These are phyloP conservation scores for Rhea pennata DNA, from an alignment of 2,113 vertebrate genomes.

Conservation along the genomic window DNA sequence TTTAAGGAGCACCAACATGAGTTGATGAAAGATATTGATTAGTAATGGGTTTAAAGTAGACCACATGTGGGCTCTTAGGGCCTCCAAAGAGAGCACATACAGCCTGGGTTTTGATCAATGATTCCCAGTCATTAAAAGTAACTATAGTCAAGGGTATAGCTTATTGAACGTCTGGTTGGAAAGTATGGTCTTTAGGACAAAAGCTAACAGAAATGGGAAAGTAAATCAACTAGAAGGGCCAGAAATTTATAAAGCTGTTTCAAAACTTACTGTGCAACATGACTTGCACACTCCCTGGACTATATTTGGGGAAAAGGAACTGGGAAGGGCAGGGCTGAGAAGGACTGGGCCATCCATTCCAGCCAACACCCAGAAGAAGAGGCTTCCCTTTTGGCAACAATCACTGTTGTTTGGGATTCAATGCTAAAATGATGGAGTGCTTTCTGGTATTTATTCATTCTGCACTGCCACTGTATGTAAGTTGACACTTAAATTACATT, in stretches of 20 bases:
- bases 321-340: background rate
- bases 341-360: background rate
- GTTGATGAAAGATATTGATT: background rate
- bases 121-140: background rate
- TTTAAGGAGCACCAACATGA: background rate
- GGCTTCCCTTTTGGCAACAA: background rate
- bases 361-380: background rate
- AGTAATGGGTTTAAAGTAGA: background rate
- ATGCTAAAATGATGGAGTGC: background rate
- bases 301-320: background rate
- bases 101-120: background rate
- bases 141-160: background rate
- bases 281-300: background rate
- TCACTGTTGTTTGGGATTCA: background rate
- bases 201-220: background rate
- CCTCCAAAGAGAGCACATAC: background rate
- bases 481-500: conserved; percentile 50
- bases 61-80: background rate
- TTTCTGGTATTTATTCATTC: conserved; percentile 22
- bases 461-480: background rate
- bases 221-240: background rate
- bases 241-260: background rate
- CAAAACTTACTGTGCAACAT: background rate
- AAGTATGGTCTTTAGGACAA: background rate
- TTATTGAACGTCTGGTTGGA: background rate